A percentile compares a stretch with the other conserved stretches of the same genome.
phyloP scores from a whole-genome alignment of 2,888 invertebrate genomes.

The Galerucella pusilla region DNA sequence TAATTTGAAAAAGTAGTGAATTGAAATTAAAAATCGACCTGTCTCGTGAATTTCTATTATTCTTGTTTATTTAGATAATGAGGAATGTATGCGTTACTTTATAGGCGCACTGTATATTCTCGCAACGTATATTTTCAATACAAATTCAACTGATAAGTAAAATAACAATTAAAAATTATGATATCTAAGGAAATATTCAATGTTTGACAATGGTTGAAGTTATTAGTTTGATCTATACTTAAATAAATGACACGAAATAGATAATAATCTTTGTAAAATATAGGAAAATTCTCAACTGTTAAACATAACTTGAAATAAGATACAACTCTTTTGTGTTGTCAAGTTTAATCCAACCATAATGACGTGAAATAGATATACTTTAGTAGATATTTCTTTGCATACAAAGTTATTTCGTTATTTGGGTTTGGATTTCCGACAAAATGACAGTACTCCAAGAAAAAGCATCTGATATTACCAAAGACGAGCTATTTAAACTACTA shows the following conservation, averaged over 20 bases:
- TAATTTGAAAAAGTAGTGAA: no score
- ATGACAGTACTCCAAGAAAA: background rate
- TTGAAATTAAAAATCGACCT: no score
- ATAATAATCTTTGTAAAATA: background rate
- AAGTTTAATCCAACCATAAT: background rate
- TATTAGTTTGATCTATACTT: background rate
- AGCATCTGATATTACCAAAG: background rate
- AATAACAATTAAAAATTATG: no score
- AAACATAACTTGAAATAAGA: background rate
- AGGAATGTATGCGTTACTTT: no score
- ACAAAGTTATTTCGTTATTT: background rate
- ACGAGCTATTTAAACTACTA: background rate
- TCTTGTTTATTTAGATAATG: no score
- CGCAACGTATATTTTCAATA: no score
- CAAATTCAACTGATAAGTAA: no score
- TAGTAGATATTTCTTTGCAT: background rate
- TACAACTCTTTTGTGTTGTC: background rate
- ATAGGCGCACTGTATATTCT: no score
- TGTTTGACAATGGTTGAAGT: no score
- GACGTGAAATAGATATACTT: background rate
- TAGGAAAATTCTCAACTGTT: background rate
- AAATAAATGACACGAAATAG: background rate
- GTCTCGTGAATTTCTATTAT: no score
- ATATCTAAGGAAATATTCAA: no score
- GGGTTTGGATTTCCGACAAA: background rate